Percentiles rank a stretch among this genome's conserved stretches.
Conservation (phyloP, 2,113 vertebrate species). For the Saguinus midas region DNA sequence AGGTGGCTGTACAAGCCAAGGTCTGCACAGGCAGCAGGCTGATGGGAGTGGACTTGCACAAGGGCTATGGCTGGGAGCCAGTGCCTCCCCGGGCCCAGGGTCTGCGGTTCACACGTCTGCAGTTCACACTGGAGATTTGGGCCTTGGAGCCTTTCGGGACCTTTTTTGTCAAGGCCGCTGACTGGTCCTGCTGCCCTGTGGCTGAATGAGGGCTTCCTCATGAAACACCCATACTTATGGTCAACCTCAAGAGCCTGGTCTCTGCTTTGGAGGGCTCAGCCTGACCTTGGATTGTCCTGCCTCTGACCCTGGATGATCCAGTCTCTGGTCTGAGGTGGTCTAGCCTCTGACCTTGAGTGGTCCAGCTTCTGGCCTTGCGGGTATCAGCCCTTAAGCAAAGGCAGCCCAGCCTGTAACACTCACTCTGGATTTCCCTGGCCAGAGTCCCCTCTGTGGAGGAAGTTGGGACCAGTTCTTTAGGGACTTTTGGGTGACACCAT, state of each 20-base stretch:
- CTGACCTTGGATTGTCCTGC: neutral
- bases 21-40: neutral
- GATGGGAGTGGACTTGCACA: neutral
- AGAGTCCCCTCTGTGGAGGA: neutral
- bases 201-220: neutral
- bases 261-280: neutral
- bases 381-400: neutral
- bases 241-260: neutral
- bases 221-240: neutral
- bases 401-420: neutral
- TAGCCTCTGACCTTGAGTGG: neutral
- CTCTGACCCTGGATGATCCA: neutral
- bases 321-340: neutral
- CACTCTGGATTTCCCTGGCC: neutral
- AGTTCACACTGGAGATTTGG: accelerated
- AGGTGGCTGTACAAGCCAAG: neutral
- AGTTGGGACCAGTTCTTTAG: conserved; percentile 2
- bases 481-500: conserved; percentile 66
- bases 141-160: neutral
- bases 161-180: neutral
- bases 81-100: no score
- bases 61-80: neutral
- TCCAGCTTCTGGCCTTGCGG: neutral
- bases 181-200: neutral
- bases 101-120: accelerated